Conservation (phyloP, 1,140 invertebrate genomes). For the Alviniconcha marisindica region DNA sequence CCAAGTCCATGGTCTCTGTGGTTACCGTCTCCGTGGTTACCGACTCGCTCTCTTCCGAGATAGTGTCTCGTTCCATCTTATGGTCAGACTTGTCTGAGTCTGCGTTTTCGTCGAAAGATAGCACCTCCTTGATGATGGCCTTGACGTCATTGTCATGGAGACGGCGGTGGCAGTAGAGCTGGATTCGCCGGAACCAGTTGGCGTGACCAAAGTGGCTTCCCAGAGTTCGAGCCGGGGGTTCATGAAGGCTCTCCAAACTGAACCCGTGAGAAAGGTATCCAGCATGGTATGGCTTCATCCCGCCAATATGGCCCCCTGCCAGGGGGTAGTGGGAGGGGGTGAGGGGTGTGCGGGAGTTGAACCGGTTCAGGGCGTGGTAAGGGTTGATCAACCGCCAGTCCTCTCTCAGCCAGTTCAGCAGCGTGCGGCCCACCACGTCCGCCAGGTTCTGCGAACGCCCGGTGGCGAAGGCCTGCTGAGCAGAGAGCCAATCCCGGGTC, state of each 20-base stretch:
- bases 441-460: constrained; percentile 60
- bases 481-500: constrained; percentile 62
- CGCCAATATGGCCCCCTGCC: constrained; percentile 45
- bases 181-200: constrained; percentile 68
- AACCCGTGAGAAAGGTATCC: constrained; percentile 57
- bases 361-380: constrained; percentile 59
- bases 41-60: constrained; percentile 51
- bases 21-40: constrained; percentile 22
- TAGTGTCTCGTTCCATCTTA: constrained; percentile 42
- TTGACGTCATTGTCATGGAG: constrained; percentile 64
- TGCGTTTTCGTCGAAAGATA: constrained; percentile 47
- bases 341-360: constrained; percentile 57
- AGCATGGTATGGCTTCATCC: constrained; percentile 54
- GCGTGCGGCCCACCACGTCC: constrained; percentile 65
- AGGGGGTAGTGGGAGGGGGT: constrained; percentile 56
- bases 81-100: constrained; percentile 33
- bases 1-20: constrained; percentile 39
- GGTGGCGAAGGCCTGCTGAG: constrained; percentile 56
- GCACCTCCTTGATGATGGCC: constrained; percentile 55
- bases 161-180: constrained; percentile 66
- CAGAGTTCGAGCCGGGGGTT: constrained; percentile 37
- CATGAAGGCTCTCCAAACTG: constrained; percentile 60
- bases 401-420: constrained; percentile 69
- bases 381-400: constrained; percentile 68
- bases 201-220: constrained; percentile 45